phyloP scores from a whole-genome alignment of 92 coral and sea anemone genomes.

The Chrysogorgia sp. region DNA sequence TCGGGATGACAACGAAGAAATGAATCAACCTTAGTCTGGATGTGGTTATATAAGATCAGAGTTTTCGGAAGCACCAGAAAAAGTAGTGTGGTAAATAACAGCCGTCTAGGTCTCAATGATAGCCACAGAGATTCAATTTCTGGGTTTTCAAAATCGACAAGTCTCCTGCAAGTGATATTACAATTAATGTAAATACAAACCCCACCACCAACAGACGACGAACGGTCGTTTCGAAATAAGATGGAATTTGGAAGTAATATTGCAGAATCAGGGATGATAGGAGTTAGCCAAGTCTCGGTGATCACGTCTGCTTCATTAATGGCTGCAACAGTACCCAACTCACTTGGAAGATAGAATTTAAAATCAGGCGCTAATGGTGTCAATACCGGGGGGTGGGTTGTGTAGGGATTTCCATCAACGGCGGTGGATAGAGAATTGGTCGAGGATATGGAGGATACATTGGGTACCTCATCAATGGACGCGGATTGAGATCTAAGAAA shows the following conservation, averaged over 20 bases:
- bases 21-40: conserved; percentile 16
- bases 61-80: conserved; percentile 36
- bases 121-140: conserved; percentile 12
- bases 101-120: neutral
- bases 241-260: conserved; percentile 51
- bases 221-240: conserved; percentile 60
- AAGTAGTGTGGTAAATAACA: conserved; percentile 42
- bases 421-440: no score
- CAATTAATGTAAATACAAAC: conserved; percentile 51
- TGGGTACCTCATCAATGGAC: no score
- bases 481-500: no score
- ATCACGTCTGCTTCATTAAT: conserved; percentile 48
- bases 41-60: conserved; percentile 6
- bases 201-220: conserved; percentile 51
- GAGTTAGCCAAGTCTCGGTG: conserved; percentile 59
- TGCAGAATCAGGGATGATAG: conserved; percentile 41
- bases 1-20: neutral
- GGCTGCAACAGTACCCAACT: conserved; percentile 52
- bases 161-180: neutral
- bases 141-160: neutral
- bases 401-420: no score
- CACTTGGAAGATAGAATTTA: no score
- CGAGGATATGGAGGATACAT: no score
- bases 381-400: no score
- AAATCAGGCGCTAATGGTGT: no score